Base-by-base conservation (phyloP, 1,140 invertebrate genomes). In the Dreissena polymorpha region DNA sequence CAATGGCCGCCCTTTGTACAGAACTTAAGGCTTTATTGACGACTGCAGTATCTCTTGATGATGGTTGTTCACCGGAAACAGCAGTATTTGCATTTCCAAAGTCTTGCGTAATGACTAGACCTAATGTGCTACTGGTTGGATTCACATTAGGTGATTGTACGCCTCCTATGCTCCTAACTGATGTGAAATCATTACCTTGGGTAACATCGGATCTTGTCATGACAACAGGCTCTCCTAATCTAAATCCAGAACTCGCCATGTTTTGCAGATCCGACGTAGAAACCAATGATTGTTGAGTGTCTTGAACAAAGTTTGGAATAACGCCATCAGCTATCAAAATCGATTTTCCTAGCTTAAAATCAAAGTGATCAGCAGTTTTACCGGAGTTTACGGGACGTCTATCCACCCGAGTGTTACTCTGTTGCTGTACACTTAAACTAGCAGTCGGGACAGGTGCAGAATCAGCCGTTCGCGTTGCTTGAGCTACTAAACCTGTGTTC, bases 321-420 rank as follows among this genome's bases (percentile, higher is more conserved):
- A 55, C 64, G 10, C 76, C 76, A 51, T 78, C 76, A 49, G 76
- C 53, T 27, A 78, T 70, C 21, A 78, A 23, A 10, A 78, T 70
- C 23, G 76, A 78, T 55, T 51, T 21, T 21, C 76, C 76, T 27
- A 78, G 76, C 25, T 67, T 68, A 39, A 78, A 78, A 60, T 60
- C 57, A n/a, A 10, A 60, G 21, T 60, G 57, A 23, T 60, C 57
- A n/a, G 57, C 57, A n/a, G 57, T 60, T 10, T 18, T n/a, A 23
- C 57, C 57, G 2, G 12, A 5, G 21, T 60, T 60, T 23, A 8
- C 8, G 39, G 39, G 39, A 39, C 39, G 39, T 39, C 39, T 39
- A 39, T 39, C 39, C 2, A 39, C 39, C 39, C 39, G 39, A 39
- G 39, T 39, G 39, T 8, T 39, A 8, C 39, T 39, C 39, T 39